Percentiles rank a stretch among this genome's conserved stretches.
Conservation (phyloP, 2,888 invertebrate genomes). For the Spilarctia lutea region DNA sequence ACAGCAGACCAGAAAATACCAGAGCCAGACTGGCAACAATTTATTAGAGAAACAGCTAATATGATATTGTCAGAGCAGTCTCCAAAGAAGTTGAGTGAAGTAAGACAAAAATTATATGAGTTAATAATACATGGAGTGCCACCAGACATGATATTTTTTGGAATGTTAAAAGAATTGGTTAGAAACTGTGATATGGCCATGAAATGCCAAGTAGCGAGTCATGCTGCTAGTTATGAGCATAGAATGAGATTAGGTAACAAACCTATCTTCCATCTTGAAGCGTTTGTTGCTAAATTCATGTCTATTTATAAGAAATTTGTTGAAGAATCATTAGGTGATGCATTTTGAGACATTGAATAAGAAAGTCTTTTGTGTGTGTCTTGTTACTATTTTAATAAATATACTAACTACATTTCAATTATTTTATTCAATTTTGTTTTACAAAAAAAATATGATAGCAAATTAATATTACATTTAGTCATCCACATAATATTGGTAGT, state of each 20-base stretch:
- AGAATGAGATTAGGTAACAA: conserved; percentile 97
- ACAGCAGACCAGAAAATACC: conserved; percentile 92
- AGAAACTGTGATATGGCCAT: conserved; percentile 96
- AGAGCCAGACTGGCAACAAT: conserved; percentile 97
- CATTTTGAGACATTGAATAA: conserved; percentile 66
- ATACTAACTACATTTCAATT: conserved; percentile 21
- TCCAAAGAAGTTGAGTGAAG: conserved; percentile 93
- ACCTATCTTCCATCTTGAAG: conserved; percentile 98
- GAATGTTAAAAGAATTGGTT: conserved; percentile 93
- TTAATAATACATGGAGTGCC: conserved; percentile 97
- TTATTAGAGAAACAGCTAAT: conserved; percentile 94
- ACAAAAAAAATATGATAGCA: not conserved
- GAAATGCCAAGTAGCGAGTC: conserved; percentile 93
- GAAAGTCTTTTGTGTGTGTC: conserved; percentile 32
- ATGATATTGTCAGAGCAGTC: conserved; percentile 95
- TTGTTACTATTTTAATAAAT: conserved; percentile 42
- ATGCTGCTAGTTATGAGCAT: conserved; percentile 97
- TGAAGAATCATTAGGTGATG: conserved; percentile 89
- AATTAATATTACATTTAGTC: not conserved
- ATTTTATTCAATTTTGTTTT: conserved; percentile 30
- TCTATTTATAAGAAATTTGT: conserved; percentile 95
- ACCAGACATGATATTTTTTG: conserved; percentile 95
- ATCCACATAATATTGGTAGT: conserved; percentile 67
- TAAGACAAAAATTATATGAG: conserved; percentile 96
- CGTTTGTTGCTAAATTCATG: conserved; percentile 99